Evolutionary conservation across 2,888 invertebrate genomes (phyloP).

Genomic region (Chloromyia formosa): DNA sequence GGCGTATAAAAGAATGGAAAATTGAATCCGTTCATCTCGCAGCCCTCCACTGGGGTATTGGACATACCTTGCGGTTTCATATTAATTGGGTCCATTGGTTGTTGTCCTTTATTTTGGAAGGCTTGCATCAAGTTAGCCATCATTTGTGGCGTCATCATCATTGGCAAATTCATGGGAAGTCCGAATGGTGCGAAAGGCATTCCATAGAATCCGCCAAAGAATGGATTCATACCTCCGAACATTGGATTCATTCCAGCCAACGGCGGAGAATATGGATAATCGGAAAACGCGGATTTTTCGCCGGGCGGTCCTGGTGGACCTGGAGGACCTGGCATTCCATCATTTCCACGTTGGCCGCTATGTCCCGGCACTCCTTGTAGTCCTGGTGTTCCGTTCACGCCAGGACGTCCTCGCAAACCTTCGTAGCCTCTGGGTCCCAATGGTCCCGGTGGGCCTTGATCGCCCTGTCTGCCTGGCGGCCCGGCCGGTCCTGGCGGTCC

Average conservation of each 20-base stretch:
- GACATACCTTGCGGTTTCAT: background rate
- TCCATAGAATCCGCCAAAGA: background rate
- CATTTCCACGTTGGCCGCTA: slow-evolving; percentile 71
- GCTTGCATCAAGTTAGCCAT: background rate
- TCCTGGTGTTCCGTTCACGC: slow-evolving; percentile 71
- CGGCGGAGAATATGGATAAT: background rate
- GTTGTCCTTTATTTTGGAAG: background rate
- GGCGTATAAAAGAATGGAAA: background rate
- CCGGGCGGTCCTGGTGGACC: slow-evolving; percentile 83
- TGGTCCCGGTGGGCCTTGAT: slow-evolving; percentile 75
- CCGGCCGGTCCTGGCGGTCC: slow-evolving; percentile 81
- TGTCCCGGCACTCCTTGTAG: slow-evolving; percentile 76
- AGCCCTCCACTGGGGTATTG: too few relatives aligned
- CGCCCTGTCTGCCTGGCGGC: slow-evolving; percentile 72
- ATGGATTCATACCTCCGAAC: slow-evolving; percentile 1
- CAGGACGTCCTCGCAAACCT: slow-evolving; percentile 51
- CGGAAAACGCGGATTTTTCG: background rate
- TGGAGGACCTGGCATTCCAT: slow-evolving; percentile 74
- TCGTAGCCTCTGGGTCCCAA: slow-evolving; percentile 77
- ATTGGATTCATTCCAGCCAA: background rate
- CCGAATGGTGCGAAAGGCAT: background rate
- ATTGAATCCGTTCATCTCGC: background rate
- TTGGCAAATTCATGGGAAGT: background rate
- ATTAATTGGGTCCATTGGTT: background rate
- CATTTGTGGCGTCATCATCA: background rate